phyloP scores from a whole-genome alignment of 2,797 vertebrate species.

The Peromyscus melanophrys region DNA sequence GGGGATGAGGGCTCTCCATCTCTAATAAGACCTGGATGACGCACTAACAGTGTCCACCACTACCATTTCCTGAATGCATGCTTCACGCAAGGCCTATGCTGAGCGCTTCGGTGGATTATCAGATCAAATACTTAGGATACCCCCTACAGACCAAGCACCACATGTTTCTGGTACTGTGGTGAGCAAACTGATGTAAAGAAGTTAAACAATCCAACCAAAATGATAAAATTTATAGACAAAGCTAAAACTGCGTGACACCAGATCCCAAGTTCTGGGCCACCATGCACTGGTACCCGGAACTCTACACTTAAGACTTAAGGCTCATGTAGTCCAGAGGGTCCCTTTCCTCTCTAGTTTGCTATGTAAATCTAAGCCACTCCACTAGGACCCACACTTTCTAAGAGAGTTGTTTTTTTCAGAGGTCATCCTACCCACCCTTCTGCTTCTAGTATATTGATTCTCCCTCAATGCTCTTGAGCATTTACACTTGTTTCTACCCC shows the following conservation, averaged over 20 bases:
- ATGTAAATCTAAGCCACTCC: background rate
- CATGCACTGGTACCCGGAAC: background rate
- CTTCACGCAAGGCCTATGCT: background rate
- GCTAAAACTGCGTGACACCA: background rate
- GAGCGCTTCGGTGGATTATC: background rate
- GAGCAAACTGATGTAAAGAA: background rate
- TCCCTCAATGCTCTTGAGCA: background rate
- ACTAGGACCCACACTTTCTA: background rate
- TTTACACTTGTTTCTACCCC: rapidly evolving
- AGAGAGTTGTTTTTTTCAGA: background rate
- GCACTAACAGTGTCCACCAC: background rate
- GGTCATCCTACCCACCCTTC: background rate
- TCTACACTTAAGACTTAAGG: background rate
- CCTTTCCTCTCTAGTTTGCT: background rate
- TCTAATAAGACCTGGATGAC: background rate
- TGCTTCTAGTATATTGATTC: background rate
- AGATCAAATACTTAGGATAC: background rate
- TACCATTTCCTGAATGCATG: rapidly evolving
- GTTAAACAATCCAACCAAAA: background rate
- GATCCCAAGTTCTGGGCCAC: background rate
- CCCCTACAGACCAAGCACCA: rapidly evolving
- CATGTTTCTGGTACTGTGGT: rapidly evolving
- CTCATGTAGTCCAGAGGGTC: background rate
- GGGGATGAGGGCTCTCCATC: background rate
- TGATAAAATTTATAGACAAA: background rate